A percentile compares a stretch with the other conserved stretches of the same genome.
Conservation (phyloP, 2,113 vertebrate genomes). For the Melanocharis versteri region DNA sequence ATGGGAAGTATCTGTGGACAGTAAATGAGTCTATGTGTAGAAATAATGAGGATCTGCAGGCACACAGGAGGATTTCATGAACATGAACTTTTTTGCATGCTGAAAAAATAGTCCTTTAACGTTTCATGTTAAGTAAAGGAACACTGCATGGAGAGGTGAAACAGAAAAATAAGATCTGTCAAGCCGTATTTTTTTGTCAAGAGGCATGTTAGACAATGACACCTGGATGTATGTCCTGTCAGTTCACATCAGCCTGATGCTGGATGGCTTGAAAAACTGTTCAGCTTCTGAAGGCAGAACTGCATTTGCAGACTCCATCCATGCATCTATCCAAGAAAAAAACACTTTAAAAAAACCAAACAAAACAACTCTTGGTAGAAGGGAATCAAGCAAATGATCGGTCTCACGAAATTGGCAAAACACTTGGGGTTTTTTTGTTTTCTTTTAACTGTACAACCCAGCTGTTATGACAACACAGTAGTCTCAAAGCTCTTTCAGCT, state of each 20-base stretch:
- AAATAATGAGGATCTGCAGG: neutral
- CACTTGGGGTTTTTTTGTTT: accelerated
- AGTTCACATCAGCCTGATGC: conserved; percentile 16
- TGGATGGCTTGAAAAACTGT: neutral
- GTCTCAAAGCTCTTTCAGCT: neutral
- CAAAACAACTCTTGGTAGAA: neutral
- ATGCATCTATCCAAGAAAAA: neutral
- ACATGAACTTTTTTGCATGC: neutral
- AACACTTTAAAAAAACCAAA: neutral
- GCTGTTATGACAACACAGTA: neutral
- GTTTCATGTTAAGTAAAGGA: neutral
- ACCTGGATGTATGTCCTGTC: conserved; percentile 28
- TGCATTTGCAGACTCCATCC: neutral
- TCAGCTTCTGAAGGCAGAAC: neutral
- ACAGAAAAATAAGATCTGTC: conserved; percentile 4
- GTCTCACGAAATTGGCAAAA: neutral
- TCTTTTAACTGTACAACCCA: neutral
- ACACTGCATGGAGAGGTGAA: neutral
- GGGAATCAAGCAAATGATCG: neutral
- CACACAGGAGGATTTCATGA: neutral
- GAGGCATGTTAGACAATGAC: neutral
- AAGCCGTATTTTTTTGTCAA: neutral
- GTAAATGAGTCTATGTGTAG: neutral
- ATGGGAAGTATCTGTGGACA: neutral
- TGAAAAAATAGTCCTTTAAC: neutral